Conservation (phyloP, 1,140 invertebrate genomes). For the Drosophila kurseongensis region DNA sequence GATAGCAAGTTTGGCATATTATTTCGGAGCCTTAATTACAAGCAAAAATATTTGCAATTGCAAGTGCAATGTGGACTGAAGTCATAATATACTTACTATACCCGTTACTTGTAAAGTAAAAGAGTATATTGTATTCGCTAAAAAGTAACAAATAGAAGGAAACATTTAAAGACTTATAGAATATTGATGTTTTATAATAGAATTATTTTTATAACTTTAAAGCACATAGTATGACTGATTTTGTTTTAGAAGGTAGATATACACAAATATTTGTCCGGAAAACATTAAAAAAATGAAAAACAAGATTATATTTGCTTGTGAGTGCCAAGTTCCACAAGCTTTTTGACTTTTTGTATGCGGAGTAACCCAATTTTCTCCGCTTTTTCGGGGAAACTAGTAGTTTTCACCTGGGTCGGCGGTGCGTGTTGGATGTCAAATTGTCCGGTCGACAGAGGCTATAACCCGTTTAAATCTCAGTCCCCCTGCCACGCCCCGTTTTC, state of each 20-base stretch:
- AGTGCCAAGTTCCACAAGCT: conserved; percentile 3
- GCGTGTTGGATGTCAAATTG: conserved; percentile 42
- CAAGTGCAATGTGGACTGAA: too few species aligned
- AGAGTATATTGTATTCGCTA: too few species aligned
- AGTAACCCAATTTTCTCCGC: conserved; percentile 16
- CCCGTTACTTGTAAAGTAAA: too few species aligned
- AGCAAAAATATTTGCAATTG: too few species aligned
- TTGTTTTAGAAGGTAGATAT: neutral
- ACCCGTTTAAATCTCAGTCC: conserved; percentile 52
- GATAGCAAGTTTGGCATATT: neutral
- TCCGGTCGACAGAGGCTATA: conserved; percentile 41
- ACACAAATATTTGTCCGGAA: neutral
- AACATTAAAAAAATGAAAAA: conserved; percentile 17
- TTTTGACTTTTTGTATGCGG: conserved; percentile 25
- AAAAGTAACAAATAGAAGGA: too few species aligned
- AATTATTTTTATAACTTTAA: too few species aligned
- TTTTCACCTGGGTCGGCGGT: conserved; percentile 35
- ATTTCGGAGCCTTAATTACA: neutral
- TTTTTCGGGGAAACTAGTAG: neutral
- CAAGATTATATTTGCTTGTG: conserved; percentile 21
- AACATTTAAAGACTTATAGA: too few species aligned
- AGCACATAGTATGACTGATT: too few species aligned
- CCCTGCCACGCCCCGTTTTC: neutral
- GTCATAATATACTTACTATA: too few species aligned
- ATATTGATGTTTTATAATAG: too few species aligned